A percentile compares a stretch with the other conserved stretches of the same genome.
Evolutionary conservation across 2,797 vertebrate species (phyloP).

Genomic region (Staurois parvus): DNA sequence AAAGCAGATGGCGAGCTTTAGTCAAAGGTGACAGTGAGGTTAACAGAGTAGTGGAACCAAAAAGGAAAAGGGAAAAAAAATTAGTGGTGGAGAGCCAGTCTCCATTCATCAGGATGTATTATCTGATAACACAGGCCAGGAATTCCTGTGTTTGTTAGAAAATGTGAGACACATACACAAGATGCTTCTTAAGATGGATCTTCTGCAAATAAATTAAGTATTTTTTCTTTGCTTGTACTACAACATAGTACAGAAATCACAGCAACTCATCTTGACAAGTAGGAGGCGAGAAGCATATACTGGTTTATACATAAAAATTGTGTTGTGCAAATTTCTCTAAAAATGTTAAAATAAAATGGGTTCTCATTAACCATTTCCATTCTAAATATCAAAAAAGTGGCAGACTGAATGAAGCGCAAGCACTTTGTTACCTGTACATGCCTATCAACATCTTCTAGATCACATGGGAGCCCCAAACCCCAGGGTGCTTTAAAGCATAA

Average conservation of each 20-base stretch:
- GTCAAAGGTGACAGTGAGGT: conserved; percentile 39
- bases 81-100: conserved; percentile 6
- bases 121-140: conserved; percentile 67
- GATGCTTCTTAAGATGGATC: conserved; percentile 67
- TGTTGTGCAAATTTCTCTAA: not conserved
- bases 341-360: not conserved
- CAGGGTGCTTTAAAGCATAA: no score
- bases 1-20: conserved; percentile 7
- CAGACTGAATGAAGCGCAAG: no score
- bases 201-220: conserved; percentile 71
- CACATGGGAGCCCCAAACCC: no score
- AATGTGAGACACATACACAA: conserved; percentile 29
- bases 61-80: conserved; percentile 11
- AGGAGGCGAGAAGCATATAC: not conserved
- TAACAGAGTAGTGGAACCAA: conserved; percentile 21
- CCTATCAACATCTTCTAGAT: no score
- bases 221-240: conserved; percentile 62
- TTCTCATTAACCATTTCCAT: not conserved
- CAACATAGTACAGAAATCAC: conserved; percentile 24
- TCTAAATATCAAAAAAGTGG: not conserved
- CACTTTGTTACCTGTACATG: no score
- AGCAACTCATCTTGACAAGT: conserved; percentile 11
- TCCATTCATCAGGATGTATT: conserved; percentile 67
- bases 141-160: conserved; percentile 64
- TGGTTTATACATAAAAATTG: not conserved